Evolutionary conservation across 2,888 invertebrate species (phyloP).

Genomic region (Stenolophus ochropezus): DNA sequence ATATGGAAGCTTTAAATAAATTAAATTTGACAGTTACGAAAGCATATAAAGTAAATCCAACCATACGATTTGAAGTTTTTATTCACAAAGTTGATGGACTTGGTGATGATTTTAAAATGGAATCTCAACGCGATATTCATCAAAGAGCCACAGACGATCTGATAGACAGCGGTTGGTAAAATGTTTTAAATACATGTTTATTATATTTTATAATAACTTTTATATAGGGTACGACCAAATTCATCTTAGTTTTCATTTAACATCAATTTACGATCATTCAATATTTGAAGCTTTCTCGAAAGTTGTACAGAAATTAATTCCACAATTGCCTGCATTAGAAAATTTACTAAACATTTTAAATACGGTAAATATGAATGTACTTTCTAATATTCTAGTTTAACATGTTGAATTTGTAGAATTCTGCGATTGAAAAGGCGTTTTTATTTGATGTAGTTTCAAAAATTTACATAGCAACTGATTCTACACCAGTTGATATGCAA

Average conservation of each 20-base stretch:
- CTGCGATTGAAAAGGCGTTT: conserved; percentile 99
- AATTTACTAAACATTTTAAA: conserved; percentile 98
- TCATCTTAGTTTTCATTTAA: conserved; percentile 95
- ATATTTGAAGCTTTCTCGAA: conserved; percentile 99
- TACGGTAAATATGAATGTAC: conserved; percentile 81
- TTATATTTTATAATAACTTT: conserved; percentile 11
- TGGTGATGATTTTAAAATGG: conserved; percentile 99
- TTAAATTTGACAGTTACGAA: conserved; percentile 94
- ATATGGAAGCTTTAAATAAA: conserved; percentile 95
- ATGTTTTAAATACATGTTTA: neutral
- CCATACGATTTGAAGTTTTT: conserved; percentile 98
- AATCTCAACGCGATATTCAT: conserved; percentile 98
- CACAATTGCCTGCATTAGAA: conserved; percentile 96
- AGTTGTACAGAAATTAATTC: conserved; percentile 99
- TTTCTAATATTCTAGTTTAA: conserved; percentile 35
- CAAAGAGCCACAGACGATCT: conserved; percentile 97
- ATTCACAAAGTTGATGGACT: conserved; percentile 99
- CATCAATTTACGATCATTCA: conserved; percentile 99
- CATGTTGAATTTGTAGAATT: conserved; percentile 83
- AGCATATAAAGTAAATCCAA: conserved; percentile 95
- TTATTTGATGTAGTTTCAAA: conserved; percentile 99
- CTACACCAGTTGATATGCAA: conserved; percentile 99
- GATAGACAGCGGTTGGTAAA: conserved; percentile 82
- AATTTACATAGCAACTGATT: conserved; percentile 99
- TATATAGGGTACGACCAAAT: conserved; percentile 84